phyloP scores from a whole-genome alignment of 2,797 vertebrate species.

The Falco concolor region DNA sequence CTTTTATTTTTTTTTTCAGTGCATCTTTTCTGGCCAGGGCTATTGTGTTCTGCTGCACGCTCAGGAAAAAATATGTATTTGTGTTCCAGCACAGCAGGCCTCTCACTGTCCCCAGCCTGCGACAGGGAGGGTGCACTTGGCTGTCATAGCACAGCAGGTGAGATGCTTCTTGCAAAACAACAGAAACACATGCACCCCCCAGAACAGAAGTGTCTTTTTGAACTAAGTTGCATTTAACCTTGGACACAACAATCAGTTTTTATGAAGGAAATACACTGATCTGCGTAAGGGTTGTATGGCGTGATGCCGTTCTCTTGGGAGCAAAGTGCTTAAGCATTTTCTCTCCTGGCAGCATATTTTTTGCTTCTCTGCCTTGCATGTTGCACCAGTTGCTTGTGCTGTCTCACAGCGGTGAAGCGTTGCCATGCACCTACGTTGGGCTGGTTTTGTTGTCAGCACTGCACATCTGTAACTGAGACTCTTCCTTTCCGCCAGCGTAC shows the following conservation, averaged over 20 bases:
- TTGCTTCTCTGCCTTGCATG: accelerated
- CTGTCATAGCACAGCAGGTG: background rate
- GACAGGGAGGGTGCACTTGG: background rate
- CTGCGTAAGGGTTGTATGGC: background rate
- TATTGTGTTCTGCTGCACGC: background rate
- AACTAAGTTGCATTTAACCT: background rate
- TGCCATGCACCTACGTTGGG: background rate
- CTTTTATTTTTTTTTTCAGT: background rate
- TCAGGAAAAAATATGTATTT: background rate
- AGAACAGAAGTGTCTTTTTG: background rate
- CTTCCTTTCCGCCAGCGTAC: background rate
- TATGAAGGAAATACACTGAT: background rate
- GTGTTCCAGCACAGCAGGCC: background rate
- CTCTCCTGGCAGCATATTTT: background rate
- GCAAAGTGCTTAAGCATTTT: background rate
- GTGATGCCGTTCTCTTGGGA: background rate
- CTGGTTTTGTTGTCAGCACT: background rate
- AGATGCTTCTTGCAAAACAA: background rate
- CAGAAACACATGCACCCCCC: background rate
- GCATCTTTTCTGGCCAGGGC: background rate
- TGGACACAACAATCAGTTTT: accelerated
- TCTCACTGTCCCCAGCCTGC: background rate
- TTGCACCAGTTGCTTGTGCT: background rate
- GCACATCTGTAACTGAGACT: accelerated
- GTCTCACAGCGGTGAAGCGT: background rate